Conservation (phyloP, 2,888 invertebrate species). For the Copidosoma aretas region DNA sequence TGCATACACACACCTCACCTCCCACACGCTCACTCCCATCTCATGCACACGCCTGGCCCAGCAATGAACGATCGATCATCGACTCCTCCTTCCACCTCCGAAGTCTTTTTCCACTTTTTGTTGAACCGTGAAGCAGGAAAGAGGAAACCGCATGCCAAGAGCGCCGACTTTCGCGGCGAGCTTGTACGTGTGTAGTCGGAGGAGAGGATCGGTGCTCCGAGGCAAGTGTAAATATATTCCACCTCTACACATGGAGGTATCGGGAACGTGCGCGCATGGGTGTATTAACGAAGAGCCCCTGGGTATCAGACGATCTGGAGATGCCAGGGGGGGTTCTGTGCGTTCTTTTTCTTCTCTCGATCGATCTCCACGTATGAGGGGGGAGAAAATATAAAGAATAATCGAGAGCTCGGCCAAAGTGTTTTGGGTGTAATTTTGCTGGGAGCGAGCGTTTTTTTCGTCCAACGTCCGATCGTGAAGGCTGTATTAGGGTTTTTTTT, state of each 20-base stretch:
- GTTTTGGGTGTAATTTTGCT: too few species aligned
- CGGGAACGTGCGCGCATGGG: background rate
- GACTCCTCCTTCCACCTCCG: background rate
- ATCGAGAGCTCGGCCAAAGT: too few species aligned
- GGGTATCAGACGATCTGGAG: background rate
- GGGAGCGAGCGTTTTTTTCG: too few species aligned
- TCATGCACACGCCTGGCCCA: background rate
- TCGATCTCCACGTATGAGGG: too few species aligned
- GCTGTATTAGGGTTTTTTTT: too few species aligned
- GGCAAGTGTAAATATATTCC: slow-evolving; percentile 18
- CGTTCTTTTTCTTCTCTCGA: too few species aligned
- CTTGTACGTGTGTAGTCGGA: background rate
- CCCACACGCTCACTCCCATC: background rate
- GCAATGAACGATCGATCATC: slow-evolving; percentile 35
- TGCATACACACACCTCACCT: slow-evolving; percentile 7
- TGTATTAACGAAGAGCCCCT: too few species aligned
- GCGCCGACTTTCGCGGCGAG: slow-evolving; percentile 14
- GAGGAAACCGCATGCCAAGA: slow-evolving; percentile 7
- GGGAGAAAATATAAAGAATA: too few species aligned
- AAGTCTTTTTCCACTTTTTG: background rate
- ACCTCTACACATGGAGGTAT: background rate
- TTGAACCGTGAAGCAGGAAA: background rate
- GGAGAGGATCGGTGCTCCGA: background rate
- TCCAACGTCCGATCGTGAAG: too few species aligned
- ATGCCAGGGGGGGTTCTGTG: background rate